Evolutionary conservation across 2,888 invertebrate species (phyloP).

Genomic region (Heliconius ismenius): DNA sequence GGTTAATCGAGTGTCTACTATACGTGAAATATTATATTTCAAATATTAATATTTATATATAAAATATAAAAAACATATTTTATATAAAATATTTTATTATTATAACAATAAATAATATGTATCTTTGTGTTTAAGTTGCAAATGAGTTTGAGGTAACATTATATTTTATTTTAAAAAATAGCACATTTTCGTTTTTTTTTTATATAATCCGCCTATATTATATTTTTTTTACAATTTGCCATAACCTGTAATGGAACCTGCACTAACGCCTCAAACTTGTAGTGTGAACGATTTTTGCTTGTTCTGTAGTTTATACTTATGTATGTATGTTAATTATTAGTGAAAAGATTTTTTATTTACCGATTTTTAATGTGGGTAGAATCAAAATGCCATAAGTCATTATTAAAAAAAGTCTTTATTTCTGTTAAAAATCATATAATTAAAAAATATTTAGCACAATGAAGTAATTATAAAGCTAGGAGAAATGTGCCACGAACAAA

Average conservation of each 20-base stretch:
- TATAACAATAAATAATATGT: neutral
- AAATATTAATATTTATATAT: neutral
- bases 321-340: neutral
- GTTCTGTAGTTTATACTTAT: neutral
- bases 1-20: neutral
- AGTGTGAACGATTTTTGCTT: neutral
- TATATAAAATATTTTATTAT: neutral
- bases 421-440: no score
- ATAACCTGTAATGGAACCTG: neutral
- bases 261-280: constrained; percentile 8
- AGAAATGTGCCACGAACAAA: neutral
- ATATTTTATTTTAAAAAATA: neutral
- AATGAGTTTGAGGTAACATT: constrained; percentile 14
- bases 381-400: neutral
- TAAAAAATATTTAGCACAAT: neutral
- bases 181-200: constrained; percentile 4
- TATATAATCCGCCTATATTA: constrained; percentile 8
- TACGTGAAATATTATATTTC: no score
- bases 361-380: neutral
- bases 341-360: neutral
- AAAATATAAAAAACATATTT: neutral
- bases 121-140: neutral
- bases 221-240: constrained; percentile 7
- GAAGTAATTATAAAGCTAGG: neutral
- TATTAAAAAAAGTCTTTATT: neutral